These are phyloP conservation scores for Drosophila willistoni DNA, from an alignment of 1,140 invertebrate genomes.

Conservation along the genomic window DNA sequence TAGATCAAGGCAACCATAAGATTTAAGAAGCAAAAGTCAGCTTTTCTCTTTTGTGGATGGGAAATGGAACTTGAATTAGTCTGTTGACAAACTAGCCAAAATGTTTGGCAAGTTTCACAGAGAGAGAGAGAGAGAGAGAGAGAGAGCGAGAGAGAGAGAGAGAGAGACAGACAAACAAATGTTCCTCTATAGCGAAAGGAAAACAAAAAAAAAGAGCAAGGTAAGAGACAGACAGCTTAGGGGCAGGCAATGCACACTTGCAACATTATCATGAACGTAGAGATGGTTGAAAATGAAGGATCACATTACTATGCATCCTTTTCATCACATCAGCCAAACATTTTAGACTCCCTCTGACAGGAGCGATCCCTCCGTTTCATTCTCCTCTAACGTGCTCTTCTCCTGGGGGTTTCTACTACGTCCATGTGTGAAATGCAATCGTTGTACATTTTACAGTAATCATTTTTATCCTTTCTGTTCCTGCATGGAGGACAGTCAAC, in stretches of 20 bases:
- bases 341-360: neutral
- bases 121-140: neutral
- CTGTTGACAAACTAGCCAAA: constrained; percentile 15
- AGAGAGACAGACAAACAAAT: neutral
- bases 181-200: too few species aligned
- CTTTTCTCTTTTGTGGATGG: neutral
- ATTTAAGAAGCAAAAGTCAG: constrained; percentile 4
- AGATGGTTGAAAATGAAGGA: neutral
- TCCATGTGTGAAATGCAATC: neutral
- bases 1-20: neutral
- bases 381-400: too few species aligned
- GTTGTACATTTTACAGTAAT: neutral
- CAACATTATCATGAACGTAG: neutral
- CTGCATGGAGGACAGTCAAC: constrained; percentile 4
- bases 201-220: neutral
- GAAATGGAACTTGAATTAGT: neutral
- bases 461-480: neutral
- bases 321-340: neutral
- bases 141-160: neutral
- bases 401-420: neutral
- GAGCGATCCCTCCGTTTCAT: too few species aligned
- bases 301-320: too few species aligned
- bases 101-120: neutral
- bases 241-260: neutral
- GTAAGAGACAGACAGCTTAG: constrained; percentile 10